Evolutionary conservation across 2,797 vertebrate genomes (phyloP).

Genomic region (Xiphorhynchus erythropygius): DNA sequence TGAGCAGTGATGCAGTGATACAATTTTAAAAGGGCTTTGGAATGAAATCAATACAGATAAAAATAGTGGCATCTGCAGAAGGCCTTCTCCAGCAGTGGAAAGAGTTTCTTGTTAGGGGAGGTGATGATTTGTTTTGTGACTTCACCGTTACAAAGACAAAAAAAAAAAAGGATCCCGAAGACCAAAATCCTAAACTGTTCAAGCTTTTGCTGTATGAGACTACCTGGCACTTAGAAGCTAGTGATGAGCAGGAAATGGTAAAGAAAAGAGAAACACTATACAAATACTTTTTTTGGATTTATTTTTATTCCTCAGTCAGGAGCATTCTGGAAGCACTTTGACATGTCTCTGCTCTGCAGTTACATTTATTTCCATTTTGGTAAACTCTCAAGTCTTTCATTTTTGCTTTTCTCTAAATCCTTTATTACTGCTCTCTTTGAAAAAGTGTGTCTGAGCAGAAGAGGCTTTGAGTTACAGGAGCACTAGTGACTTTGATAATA

Average conservation of each 20-base stretch:
- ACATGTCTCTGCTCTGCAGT: not conserved
- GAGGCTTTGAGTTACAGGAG: not conserved
- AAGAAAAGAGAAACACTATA: fast-evolving
- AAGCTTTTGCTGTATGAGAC: not conserved
- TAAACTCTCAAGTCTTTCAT: not conserved
- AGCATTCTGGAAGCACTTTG: not conserved
- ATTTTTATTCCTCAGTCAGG: not conserved
- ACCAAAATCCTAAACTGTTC: not conserved
- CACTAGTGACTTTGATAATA: not conserved
- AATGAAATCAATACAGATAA: not conserved
- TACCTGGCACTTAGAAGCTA: not conserved
- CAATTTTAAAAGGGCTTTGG: not conserved
- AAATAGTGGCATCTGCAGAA: not conserved
- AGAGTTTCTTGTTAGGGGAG: not conserved
- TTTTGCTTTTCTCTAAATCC: not conserved
- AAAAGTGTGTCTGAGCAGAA: not conserved
- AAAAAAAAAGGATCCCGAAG: not conserved
- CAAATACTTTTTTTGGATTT: not conserved
- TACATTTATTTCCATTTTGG: fast-evolving
- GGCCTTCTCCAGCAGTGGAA: not conserved
- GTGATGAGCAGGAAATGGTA: not conserved
- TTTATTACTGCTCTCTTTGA: not conserved
- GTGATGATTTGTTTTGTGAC: not conserved
- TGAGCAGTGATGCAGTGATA: not conserved
- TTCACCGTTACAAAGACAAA: not conserved